Percentiles rank a stretch among this genome's conserved stretches.
Conservation (phyloP, 2,113 vertebrate species). For the Lota lota region DNA sequence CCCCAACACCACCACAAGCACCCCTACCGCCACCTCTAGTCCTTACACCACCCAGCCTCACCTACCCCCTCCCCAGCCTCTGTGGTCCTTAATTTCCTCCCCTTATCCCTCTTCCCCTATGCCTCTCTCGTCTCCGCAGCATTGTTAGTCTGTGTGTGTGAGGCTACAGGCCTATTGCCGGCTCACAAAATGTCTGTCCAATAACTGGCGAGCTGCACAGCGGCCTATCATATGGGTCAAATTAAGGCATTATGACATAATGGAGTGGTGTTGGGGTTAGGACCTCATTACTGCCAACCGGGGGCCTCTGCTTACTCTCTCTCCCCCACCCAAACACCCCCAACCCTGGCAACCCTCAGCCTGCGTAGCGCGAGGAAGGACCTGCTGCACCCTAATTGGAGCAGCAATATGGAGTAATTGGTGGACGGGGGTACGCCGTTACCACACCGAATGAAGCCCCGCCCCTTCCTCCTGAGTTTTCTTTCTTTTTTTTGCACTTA, state of each 20-base stretch:
- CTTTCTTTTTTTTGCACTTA: slow-evolving; percentile 47
- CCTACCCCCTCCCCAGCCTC: neutral
- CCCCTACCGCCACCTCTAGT: no score
- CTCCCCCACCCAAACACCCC: slow-evolving; percentile 4
- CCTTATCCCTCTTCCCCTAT: neutral
- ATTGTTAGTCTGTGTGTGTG: no score
- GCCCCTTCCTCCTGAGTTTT: slow-evolving; percentile 33
- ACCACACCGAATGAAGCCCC: slow-evolving; percentile 39
- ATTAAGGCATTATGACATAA: slow-evolving; percentile 74
- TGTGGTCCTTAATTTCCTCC: neutral
- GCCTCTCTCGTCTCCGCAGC: neutral
- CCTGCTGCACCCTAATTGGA: slow-evolving; percentile 58
- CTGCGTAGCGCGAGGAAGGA: slow-evolving; percentile 55
- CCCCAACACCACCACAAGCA: no score
- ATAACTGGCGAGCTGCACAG: slow-evolving; percentile 53
- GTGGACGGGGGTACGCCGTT: slow-evolving; percentile 39
- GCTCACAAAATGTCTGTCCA: slow-evolving; percentile 63
- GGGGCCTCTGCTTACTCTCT: slow-evolving; percentile 64
- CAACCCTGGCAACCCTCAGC: slow-evolving; percentile 51
- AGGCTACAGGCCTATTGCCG: neutral
- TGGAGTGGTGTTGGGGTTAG: slow-evolving; percentile 62
- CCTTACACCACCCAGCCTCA: neutral
- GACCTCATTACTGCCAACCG: slow-evolving; percentile 68
- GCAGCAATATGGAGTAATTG: slow-evolving; percentile 59
- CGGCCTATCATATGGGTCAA: slow-evolving; percentile 64